Percentiles rank a stretch among this genome's conserved stretches.
Evolutionary conservation across 1,140 invertebrate genomes (phyloP).

Genomic region (Chironomus striatipennis): DNA sequence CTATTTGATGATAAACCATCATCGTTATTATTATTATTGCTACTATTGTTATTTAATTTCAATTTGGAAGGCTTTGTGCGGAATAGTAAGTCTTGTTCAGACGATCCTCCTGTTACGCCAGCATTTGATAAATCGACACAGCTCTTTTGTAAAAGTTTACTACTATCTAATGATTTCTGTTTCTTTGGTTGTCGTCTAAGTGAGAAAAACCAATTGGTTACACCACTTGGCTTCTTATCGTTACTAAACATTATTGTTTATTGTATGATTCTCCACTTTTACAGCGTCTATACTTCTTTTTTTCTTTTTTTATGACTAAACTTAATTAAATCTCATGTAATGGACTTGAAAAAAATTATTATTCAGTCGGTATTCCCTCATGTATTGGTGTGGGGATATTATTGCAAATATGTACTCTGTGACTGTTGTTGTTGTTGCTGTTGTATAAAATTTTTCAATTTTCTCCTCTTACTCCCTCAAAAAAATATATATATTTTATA

Average conservation of each 20-base stretch:
- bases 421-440: not conserved
- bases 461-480: not conserved
- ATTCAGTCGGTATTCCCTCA: too few species aligned
- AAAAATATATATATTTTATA: not conserved
- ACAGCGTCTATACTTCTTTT: too few species aligned
- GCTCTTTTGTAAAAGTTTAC: conserved; percentile 38
- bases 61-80: conserved; percentile 20
- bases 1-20: not conserved
- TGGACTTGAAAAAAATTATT: not conserved
- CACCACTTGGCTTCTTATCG: conserved; percentile 32
- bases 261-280: not conserved
- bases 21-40: conserved; percentile 12
- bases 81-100: conserved; percentile 1
- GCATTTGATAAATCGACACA: conserved; percentile 35
- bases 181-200: conserved; percentile 51
- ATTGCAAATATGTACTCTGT: not conserved
- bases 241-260: not conserved
- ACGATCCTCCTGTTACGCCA: conserved; percentile 21
- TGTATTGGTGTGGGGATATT: too few species aligned
- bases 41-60: conserved; percentile 15
- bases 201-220: conserved; percentile 67
- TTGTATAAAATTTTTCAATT: not conserved
- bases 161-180: conserved; percentile 28
- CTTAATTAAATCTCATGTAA: conserved; percentile 16
- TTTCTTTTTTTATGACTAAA: not conserved